Evolutionary conservation across 1,140 invertebrate species (phyloP).

Genomic region (Ceratoteleas bidentatus): DNA sequence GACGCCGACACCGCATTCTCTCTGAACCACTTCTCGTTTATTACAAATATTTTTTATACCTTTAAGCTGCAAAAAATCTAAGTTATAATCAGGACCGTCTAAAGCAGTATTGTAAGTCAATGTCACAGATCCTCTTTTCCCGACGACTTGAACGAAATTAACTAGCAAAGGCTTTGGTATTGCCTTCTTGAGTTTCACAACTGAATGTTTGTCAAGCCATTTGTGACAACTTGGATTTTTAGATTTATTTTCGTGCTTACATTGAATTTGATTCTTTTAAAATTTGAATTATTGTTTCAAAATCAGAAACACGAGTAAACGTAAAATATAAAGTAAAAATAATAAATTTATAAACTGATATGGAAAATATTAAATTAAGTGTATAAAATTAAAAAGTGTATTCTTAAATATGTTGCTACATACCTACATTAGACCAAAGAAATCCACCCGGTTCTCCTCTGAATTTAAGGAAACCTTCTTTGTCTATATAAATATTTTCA

Average conservation of each 20-base stretch:
- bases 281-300: no score
- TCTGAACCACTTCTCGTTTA: constrained; percentile 8
- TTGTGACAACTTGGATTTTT: no score
- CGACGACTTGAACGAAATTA: constrained; percentile 17
- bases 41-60: constrained; percentile 6
- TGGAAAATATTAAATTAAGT: not conserved
- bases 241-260: no score
- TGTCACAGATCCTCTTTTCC: constrained; percentile 5
- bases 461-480: not conserved
- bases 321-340: no score
- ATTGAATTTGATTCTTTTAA: no score
- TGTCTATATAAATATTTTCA: not conserved
- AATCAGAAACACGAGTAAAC: no score
- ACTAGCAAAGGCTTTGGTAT: constrained; percentile 16
- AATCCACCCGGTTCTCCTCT: constrained; percentile 2
- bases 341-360: no score
- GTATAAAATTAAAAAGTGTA: constrained; percentile 2
- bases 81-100: constrained; percentile 8
- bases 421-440: constrained; percentile 1
- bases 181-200: no score
- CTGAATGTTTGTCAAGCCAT: no score
- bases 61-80: constrained; percentile 42
- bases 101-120: constrained; percentile 25
- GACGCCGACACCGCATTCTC: constrained; percentile 8
- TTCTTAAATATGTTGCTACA: constrained; percentile 1